A percentile compares a stretch with the other conserved stretches of the same genome.
These are phyloP conservation scores for Bothrops jararaca DNA, from an alignment of 2,113 vertebrate species.

Conservation along the genomic window DNA sequence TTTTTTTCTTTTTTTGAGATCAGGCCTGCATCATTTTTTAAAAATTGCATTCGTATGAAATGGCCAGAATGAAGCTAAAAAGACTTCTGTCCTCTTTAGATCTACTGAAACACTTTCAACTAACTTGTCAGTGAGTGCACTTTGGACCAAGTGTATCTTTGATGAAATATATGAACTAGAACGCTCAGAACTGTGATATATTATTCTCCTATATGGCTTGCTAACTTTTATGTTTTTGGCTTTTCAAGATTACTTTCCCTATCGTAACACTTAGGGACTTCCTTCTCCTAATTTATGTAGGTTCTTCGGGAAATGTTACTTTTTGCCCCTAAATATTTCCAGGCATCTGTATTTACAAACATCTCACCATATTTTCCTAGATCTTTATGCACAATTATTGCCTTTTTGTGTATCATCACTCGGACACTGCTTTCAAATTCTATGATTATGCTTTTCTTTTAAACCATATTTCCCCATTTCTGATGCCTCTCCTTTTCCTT, in stretches of 20 bases:
- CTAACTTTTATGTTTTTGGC: neutral
- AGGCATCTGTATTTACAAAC: neutral
- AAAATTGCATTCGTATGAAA: neutral
- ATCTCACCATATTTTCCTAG: rapidly evolving
- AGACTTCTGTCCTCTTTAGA: neutral
- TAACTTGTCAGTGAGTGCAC: neutral
- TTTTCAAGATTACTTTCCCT: neutral
- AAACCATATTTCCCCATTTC: neutral
- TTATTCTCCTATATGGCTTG: neutral
- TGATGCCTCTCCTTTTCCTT: slow-evolving; percentile 43
- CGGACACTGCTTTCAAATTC: slow-evolving; percentile 14
- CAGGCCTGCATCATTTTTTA: neutral
- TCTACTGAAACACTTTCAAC: neutral
- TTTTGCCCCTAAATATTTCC: neutral
- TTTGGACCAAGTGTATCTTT: neutral
- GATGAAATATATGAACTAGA: neutral
- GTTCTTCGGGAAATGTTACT: neutral
- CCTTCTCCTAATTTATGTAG: neutral
- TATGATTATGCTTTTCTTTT: neutral
- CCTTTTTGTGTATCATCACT: neutral
- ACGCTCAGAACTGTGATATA: neutral
- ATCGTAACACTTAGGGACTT: neutral
- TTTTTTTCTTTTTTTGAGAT: neutral
- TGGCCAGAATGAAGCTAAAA: neutral
- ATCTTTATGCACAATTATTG: rapidly evolving